Percentiles rank a stretch among this genome's conserved stretches.
These are phyloP conservation scores for Drosophila nasuta DNA, from an alignment of 1,140 invertebrate species.

Conservation along the genomic window DNA sequence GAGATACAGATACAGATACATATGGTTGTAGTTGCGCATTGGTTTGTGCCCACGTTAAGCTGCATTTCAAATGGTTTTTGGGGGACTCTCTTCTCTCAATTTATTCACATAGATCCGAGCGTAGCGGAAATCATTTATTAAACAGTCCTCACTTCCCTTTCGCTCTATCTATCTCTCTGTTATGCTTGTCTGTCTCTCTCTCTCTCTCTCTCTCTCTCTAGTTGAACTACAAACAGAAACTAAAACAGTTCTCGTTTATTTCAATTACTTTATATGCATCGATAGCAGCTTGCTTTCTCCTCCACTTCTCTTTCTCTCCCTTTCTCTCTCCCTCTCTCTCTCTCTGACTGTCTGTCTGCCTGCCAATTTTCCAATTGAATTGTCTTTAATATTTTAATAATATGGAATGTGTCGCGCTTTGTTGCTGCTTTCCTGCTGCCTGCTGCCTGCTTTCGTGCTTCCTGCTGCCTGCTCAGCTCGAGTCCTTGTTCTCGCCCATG, in stretches of 20 bases:
- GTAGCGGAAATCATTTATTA: conserved; percentile 80
- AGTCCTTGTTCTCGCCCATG: conserved; percentile 31
- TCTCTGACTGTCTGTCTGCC: conserved; percentile 37
- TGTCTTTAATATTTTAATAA: conserved; percentile 83
- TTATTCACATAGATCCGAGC: conserved; percentile 51
- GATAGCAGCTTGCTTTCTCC: conserved; percentile 31
- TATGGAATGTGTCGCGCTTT: conserved; percentile 45
- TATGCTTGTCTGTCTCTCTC: conserved; percentile 1
- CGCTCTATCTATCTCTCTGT: not conserved
- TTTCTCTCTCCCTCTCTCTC: not conserved
- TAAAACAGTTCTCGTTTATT: conserved; percentile 67
- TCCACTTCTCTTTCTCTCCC: not conserved
- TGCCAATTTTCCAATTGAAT: conserved; percentile 83
- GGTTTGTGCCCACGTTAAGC: conserved; percentile 16
- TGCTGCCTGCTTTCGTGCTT: not conserved
- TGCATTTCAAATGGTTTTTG: conserved; percentile 58
- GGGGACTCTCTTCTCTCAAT: conserved; percentile 19
- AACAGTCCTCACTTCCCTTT: conserved; percentile 46
- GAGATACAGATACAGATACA: conserved; percentile 35
- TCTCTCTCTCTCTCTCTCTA: conserved; percentile 10
- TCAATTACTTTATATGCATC: conserved; percentile 74
- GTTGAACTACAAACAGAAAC: conserved; percentile 6
- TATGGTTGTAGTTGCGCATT: conserved; percentile 14
- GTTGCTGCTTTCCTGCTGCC: conserved; percentile 5
- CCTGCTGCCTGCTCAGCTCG: conserved; percentile 7